Base-by-base conservation (phyloP, 1,140 invertebrate genomes). In the Pseudobourletiella spinata region DNA sequence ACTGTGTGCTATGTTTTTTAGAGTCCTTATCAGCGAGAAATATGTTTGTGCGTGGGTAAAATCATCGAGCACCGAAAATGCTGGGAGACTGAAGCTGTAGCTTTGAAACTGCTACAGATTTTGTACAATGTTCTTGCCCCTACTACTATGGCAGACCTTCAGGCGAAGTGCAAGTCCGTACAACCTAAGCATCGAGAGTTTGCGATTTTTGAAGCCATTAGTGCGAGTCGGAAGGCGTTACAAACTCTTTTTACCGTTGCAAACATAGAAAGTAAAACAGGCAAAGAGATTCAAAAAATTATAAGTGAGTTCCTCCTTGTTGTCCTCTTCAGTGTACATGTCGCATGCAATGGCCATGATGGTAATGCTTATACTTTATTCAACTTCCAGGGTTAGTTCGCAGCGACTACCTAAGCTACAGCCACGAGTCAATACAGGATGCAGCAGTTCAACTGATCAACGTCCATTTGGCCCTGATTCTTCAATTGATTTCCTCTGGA, bases 321-420 rank as follows among this genome's bases (percentile, higher is more conserved):
- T n/a, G n/a, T n/a, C n/a, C n/a, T n/a, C n/a, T n/a, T n/a, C n/a
- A n/a, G n/a, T n/a, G n/a, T n/a, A n/a, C n/a, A n/a, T n/a, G n/a
- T n/a, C n/a, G n/a, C n/a, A n/a, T n/a, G n/a, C n/a, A n/a, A n/a
- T n/a, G n/a, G n/a, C n/a, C n/a, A n/a, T n/a, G n/a, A n/a, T n/a
- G n/a, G n/a, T n/a, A n/a, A n/a, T n/a, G n/a, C n/a, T n/a, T n/a
- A n/a, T n/a, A n/a, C n/a, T n/a, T n/a, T n/a, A n/a, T n/a, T n/a
- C n/a, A n/a, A n/a, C n/a, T n/a, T n/a, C 18, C 25, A 58, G 57
- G 14, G 2, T 58, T 20, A 42, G 46, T 58, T 44, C 15, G 57
- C 22, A 48, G 4, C 16, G 39, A 58, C 3, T 58, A 44, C 35
- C 3, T 58, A 3, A 22, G 3, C 2, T 29, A 58, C 29, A 18